Evolutionary conservation across 2,888 invertebrate genomes (phyloP).

Genomic region (Blastobasis lacticolella): DNA sequence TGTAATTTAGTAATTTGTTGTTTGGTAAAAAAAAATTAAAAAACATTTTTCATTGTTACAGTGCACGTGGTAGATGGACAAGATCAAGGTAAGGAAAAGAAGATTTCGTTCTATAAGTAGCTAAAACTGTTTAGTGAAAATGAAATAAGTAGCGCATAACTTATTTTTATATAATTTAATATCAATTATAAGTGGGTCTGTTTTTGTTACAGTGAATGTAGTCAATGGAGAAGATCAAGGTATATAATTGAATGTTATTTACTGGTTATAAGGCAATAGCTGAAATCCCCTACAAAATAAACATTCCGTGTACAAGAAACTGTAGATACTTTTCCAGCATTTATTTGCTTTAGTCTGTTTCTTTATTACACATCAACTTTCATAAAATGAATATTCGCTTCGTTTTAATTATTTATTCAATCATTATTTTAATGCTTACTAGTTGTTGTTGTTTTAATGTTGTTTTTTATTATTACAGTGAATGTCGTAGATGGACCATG

Average conservation of each 20-base stretch:
- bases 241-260: not conserved
- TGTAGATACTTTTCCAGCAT: too few species aligned
- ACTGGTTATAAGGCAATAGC: not conserved
- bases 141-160: too few species aligned
- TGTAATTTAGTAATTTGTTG: not conserved
- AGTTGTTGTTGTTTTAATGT: not conserved
- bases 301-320: too few species aligned
- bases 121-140: too few species aligned
- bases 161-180: not conserved
- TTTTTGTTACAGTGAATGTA: conserved; percentile 23
- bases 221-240: conserved; percentile 11
- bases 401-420: too few species aligned
- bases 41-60: conserved; percentile 7
- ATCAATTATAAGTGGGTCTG: not conserved
- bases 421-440: too few species aligned
- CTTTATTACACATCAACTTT: too few species aligned
- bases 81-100: conserved; percentile 21
- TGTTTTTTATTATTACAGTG: conserved; percentile 20
- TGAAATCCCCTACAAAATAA: too few species aligned
- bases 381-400: too few species aligned
- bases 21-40: too few species aligned
- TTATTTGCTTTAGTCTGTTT: too few species aligned
- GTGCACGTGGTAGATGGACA: conserved; percentile 8
- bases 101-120: too few species aligned
- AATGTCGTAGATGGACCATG: conserved; percentile 15